A percentile compares a stretch with the other conserved stretches of the same genome.
phyloP scores from a whole-genome alignment of 2,113 vertebrate species.

The Chamaetylas fuelleborni region DNA sequence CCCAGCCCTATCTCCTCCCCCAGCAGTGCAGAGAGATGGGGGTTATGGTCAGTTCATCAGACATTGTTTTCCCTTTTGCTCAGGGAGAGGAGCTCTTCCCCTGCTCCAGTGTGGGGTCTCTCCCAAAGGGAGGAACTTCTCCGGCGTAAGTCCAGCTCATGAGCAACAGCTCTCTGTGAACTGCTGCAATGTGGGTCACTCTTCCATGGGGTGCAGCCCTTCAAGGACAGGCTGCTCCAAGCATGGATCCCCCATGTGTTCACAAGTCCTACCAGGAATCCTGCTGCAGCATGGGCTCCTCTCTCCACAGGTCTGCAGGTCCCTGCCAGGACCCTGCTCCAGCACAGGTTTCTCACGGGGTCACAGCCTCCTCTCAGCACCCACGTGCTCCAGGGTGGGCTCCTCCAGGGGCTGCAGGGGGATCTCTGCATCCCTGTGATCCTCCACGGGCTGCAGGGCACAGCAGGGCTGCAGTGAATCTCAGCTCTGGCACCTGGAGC shows the following conservation, averaged over 20 bases:
- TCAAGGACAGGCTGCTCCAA: neutral
- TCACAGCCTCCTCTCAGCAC: neutral
- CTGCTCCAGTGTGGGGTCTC: too few species aligned
- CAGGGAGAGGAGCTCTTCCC: neutral
- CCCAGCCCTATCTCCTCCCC: neutral
- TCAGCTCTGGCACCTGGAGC: neutral
- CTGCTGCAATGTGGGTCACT: neutral
- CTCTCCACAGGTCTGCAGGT: accelerated
- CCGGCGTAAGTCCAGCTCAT: accelerated
- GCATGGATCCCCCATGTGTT: accelerated
- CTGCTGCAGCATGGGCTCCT: neutral
- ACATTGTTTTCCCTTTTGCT: neutral
- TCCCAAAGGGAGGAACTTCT: neutral
- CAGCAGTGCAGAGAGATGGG: neutral
- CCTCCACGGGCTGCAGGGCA: neutral
- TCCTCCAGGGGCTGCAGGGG: accelerated
- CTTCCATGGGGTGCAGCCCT: neutral
- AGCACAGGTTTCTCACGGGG: accelerated
- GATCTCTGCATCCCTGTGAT: neutral
- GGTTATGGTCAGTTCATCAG: neutral
- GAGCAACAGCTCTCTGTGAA: accelerated
- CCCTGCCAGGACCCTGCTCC: neutral
- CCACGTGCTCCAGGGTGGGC: too few species aligned
- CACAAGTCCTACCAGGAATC: neutral
- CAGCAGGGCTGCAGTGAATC: neutral